Conservation (phyloP, 1,140 invertebrate species). For the Ruditapes philippinarum region DNA sequence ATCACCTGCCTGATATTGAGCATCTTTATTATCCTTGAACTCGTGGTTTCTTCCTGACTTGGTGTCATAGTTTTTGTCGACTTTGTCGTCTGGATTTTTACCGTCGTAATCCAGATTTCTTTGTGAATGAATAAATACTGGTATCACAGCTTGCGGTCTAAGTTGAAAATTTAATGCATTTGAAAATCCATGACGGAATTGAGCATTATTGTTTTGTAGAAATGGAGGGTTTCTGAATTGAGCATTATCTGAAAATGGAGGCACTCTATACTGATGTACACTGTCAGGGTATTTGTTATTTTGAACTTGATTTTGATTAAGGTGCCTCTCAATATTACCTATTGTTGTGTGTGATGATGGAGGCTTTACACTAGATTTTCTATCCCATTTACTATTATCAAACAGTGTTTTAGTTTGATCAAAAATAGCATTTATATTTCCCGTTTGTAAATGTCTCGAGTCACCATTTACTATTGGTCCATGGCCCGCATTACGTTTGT, state of each 20-base stretch:
- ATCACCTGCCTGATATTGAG: too few species aligned
- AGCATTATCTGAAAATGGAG: background rate
- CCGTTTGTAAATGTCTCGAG: background rate
- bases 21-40: too few species aligned
- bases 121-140: background rate
- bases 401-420: too few species aligned
- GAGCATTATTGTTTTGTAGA: background rate
- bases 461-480: background rate
- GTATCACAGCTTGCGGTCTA: background rate
- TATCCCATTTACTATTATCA: background rate
- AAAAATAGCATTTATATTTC: background rate
- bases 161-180: background rate
- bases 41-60: too few species aligned
- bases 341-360: background rate
- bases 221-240: background rate
- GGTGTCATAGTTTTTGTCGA: too few species aligned
- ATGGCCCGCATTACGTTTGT: background rate
- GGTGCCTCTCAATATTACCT: background rate
- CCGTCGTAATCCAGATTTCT: too few species aligned
- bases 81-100: too few species aligned
- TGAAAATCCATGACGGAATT: background rate
- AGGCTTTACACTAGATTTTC: background rate
- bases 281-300: background rate
- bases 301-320: background rate
- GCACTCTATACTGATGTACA: background rate